Conservation (phyloP, 2,113 vertebrate genomes). For the Ramphastos sulfuratus region DNA sequence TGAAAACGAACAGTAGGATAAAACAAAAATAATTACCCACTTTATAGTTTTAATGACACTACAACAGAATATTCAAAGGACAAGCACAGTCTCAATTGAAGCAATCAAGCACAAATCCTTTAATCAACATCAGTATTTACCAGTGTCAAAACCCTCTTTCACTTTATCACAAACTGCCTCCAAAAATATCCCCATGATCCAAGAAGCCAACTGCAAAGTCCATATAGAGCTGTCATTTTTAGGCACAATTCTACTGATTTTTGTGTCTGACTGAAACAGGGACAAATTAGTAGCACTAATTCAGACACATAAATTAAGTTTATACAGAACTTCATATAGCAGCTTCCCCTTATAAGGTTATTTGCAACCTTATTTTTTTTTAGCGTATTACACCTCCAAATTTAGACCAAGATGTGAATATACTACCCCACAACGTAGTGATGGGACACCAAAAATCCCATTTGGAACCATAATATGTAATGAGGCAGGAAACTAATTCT, state of each 20-base stretch:
- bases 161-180: background rate
- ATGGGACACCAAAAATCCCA: background rate
- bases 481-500: background rate
- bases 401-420: background rate
- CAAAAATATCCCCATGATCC: background rate
- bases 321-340: background rate
- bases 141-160: background rate
- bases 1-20: background rate
- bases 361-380: background rate
- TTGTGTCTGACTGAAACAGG: background rate
- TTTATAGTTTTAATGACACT: background rate
- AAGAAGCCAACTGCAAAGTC: background rate
- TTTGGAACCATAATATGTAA: background rate
- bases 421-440: background rate
- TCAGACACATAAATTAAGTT: background rate
- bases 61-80: background rate
- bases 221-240: background rate
- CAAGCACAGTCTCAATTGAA: background rate
- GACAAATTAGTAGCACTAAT: background rate
- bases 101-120: background rate
- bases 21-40: background rate
- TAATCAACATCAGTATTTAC: background rate
- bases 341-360: no score
- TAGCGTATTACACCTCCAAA: background rate
- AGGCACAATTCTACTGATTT: background rate